Percentiles rank a stretch among this genome's conserved stretches.
phyloP scores from a whole-genome alignment of 2,888 invertebrate species.

The Parthenolecanium corni region DNA sequence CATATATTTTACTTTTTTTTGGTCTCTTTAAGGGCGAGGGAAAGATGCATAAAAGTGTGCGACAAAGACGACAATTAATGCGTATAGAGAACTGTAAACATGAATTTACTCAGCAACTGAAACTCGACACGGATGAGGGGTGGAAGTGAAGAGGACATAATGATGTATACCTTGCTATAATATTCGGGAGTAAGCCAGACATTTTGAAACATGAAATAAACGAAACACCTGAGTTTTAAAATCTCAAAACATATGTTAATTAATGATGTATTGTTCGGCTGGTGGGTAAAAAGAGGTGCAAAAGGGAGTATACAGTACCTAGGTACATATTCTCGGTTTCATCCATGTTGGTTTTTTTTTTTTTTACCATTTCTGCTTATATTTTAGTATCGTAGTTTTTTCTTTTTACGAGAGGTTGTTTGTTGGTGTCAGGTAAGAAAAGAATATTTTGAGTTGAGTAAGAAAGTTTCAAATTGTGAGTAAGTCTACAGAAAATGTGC shows the following conservation, averaged over 20 bases:
- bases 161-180: slow-evolving; percentile 23
- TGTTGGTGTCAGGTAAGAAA: too few species aligned
- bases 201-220: slow-evolving; percentile 19
- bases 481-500: too few species aligned
- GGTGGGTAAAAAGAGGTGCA: slow-evolving; percentile 10
- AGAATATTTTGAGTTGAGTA: too few species aligned
- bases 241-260: slow-evolving; percentile 29
- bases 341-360: slow-evolving; percentile 14
- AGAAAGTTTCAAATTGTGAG: too few species aligned
- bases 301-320: slow-evolving; percentile 9
- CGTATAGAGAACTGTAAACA: slow-evolving; percentile 24
- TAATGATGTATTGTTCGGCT: slow-evolving; percentile 28
- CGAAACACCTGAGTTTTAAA: slow-evolving; percentile 29
- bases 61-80: slow-evolving; percentile 24
- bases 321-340: slow-evolving; percentile 17
- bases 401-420: slow-evolving; percentile 1
- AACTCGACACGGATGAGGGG: background rate
- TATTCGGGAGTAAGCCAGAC: slow-evolving; percentile 25
- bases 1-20: too few species aligned
- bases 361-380: slow-evolving; percentile 3
- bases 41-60: slow-evolving; percentile 3
- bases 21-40: background rate
- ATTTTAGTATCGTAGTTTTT: slow-evolving; percentile 20
- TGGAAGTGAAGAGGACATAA: slow-evolving; percentile 17
- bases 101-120: slow-evolving; percentile 17